Evolutionary conservation across 35 echinoderm and acorn worm genomes (phyloP), one percentile per base, ranked within the genome.

Genomic region (Eucidaris tribuloides): DNA sequence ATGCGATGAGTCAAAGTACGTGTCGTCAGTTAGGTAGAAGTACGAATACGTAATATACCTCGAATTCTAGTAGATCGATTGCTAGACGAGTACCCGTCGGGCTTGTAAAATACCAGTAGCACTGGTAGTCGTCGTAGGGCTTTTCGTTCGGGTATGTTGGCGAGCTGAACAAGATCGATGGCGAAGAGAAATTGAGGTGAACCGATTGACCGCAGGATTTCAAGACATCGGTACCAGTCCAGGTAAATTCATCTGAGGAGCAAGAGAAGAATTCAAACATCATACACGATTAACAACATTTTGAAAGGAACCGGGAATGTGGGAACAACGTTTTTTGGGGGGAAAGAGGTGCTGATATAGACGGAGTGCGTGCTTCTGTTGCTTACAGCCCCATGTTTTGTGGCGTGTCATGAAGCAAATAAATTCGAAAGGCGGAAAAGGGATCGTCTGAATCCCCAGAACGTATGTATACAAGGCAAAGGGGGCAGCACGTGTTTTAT

Each of bases 101-200:
- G 41, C 68, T 42, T 13, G 68, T 74, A 22, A 74, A 20, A 74
- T 74, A 74, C 68, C 68, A 74, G 35, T 43, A 74, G 40, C 68
- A 74, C 2, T 14, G 0, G 35, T 74, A 74, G 17, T 42, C 2
- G 40, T 74, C 68, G 44, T 74, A 42, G 7, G 13, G 7, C 9
- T 42, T 40, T 40, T 74, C 68, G 14, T 25, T 32, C 7, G 68
- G 68, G 37, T 74, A 74, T 4, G 68, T 74, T 7, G 68, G 68
- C 25, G 68, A 42, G 28, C 40, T 9, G 37, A 74, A 74, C 2
- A 6, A 6, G 9, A 74, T 74, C 24, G 68, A 74, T 43, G 68
- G 68, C 25, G 68, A 74, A 15, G 68, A 38, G 24, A 9, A 9
- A 40, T 74, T 40, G 1, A 74, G 37, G 41, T 74, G 35, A 24